A percentile compares a stretch with the other conserved stretches of the same genome.
Conservation (phyloP, 2,797 vertebrate species). For the Typhlichthys eigenmanni region DNA sequence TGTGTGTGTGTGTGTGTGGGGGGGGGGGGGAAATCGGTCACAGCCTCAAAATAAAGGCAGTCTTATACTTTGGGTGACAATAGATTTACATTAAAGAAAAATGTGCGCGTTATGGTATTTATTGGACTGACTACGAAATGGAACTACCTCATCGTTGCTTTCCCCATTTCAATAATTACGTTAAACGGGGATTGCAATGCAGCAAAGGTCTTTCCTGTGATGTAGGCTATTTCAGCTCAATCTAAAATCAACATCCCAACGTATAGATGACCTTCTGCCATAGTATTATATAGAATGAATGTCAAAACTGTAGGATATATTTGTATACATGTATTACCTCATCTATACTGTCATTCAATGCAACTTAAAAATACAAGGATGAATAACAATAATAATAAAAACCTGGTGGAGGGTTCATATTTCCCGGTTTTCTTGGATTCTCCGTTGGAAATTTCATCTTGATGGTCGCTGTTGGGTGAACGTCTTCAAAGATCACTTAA, state of each 20-base stretch:
- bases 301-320: background rate
- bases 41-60: conserved; percentile 12
- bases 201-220: too few relatives aligned
- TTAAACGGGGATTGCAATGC: too few relatives aligned
- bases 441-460: conserved; percentile 80
- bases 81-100: conserved; percentile 5
- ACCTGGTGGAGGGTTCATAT: conserved; percentile 72
- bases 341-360: too few relatives aligned
- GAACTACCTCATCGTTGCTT: background rate
- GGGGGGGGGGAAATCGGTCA: conserved; percentile 27
- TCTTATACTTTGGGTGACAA: background rate
- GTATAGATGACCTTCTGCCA: background rate
- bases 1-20: too few relatives aligned
- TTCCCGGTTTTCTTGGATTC: conserved; percentile 75
- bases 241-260: too few relatives aligned
- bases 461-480: conserved; percentile 14
- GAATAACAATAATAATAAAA: conserved; percentile 5
- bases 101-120: too few relatives aligned
- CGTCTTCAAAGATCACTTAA: conserved; percentile 18
- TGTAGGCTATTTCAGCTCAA: too few relatives aligned
- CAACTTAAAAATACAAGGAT: background rate
- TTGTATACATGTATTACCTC: too few relatives aligned
- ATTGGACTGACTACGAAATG: background rate
- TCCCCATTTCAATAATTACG: too few relatives aligned
- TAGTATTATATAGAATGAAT: background rate